phyloP scores from a whole-genome alignment of 2,113 vertebrate genomes.

The Oncorhynchus mykiss region DNA sequence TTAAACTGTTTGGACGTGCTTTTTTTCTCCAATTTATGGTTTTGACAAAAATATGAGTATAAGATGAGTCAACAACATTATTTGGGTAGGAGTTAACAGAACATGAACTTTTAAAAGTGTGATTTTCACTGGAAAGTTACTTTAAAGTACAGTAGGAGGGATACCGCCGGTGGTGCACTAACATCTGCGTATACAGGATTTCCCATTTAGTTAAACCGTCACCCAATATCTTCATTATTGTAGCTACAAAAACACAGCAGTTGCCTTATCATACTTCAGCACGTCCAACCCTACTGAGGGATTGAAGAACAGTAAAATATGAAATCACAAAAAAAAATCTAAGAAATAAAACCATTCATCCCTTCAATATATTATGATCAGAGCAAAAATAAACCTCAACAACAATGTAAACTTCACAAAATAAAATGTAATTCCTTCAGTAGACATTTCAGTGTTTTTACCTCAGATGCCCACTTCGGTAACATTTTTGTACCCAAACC shows the following conservation, averaged over 20 bases:
- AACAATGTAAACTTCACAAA: constrained; percentile 16
- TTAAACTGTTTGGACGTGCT: no score
- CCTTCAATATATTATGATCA: constrained; percentile 26
- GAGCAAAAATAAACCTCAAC: constrained; percentile 8
- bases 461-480: background rate
- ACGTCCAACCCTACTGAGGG: constrained; percentile 10
- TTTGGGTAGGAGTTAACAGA: no score
- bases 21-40: no score
- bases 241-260: constrained; percentile 1
- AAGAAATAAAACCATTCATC: constrained; percentile 34
- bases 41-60: no score
- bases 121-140: background rate
- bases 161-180: background rate
- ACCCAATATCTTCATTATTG: constrained; percentile 40
- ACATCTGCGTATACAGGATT: background rate
- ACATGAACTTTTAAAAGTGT: no score
- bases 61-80: no score
- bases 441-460: constrained; percentile 5
- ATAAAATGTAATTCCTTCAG: constrained; percentile 10
- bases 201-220: background rate
- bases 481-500: background rate
- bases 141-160: background rate
- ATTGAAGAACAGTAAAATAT: background rate
- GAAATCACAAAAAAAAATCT: background rate
- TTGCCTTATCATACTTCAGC: constrained; percentile 29